Conservation (phyloP, 2,113 vertebrate genomes). For the Salvator merianae region DNA sequence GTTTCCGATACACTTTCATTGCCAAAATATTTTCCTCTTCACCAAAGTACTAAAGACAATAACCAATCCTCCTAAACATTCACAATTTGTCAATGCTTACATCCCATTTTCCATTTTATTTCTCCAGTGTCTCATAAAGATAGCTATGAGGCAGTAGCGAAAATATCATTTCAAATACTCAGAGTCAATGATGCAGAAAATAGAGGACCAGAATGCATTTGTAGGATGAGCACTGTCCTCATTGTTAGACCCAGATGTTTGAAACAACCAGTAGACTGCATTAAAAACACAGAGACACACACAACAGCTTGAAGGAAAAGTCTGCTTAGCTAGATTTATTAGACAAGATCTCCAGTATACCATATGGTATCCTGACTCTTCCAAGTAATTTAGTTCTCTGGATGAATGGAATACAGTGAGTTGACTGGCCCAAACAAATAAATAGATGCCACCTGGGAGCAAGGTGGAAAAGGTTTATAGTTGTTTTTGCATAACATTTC, state of each 20-base stretch:
- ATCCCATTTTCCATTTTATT: conserved; percentile 48
- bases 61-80: conserved; percentile 7
- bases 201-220: conserved; percentile 51
- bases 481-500: conserved; percentile 40
- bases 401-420: conserved; percentile 27
- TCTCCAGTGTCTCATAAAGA: conserved; percentile 56
- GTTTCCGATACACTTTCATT: conserved; percentile 33
- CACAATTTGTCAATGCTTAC: conserved; percentile 20
- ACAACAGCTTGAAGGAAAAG: conserved; percentile 50
- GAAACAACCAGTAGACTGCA: conserved; percentile 56
- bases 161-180: conserved; percentile 56
- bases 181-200: conserved; percentile 65
- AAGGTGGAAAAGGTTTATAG: conserved; percentile 1
- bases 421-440: conserved; percentile 23
- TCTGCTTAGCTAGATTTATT: conserved; percentile 69
- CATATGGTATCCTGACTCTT: conserved; percentile 46
- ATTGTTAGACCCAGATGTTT: conserved; percentile 48
- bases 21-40: conserved; percentile 21
- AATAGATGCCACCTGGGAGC: conserved; percentile 9
- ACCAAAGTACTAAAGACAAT: conserved; percentile 16
- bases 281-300: conserved; percentile 30
- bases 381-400: not conserved
- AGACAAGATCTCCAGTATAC: conserved; percentile 53
- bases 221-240: conserved; percentile 48
- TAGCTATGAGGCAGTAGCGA: conserved; percentile 54